Percentiles rank a stretch among this genome's conserved stretches.
These are phyloP conservation scores for Sitodiplosis mosellana DNA, from an alignment of 1,140 invertebrate species.

Conservation along the genomic window DNA sequence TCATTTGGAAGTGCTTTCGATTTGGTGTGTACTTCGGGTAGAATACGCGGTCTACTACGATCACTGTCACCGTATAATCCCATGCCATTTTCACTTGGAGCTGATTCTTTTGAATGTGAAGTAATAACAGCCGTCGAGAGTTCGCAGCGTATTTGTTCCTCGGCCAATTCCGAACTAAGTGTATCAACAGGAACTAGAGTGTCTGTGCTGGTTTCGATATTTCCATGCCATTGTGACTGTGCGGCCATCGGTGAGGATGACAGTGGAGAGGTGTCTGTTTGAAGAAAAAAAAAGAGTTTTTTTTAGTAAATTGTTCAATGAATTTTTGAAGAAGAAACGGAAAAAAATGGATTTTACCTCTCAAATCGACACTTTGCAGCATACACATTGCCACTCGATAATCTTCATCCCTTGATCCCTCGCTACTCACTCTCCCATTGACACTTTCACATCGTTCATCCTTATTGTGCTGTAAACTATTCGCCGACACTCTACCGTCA, in stretches of 20 bases:
- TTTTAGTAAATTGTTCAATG: background rate
- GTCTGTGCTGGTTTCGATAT: conserved; percentile 28
- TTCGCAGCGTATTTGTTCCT: background rate
- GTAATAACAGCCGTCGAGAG: no score
- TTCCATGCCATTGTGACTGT: conserved; percentile 11
- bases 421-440: background rate
- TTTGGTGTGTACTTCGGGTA: conserved; percentile 15
- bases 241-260: background rate
- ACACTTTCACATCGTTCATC: background rate
- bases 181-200: conserved; percentile 21
- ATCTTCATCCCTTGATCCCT: no score
- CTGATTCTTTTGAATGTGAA: no score
- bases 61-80: background rate
- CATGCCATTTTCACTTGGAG: no score
- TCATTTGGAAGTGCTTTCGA: conserved; percentile 1
- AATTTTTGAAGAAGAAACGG: background rate
- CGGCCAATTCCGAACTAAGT: background rate
- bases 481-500: background rate
- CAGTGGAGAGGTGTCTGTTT: background rate
- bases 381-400: background rate
- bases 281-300: background rate
- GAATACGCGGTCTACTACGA: conserved; percentile 1
- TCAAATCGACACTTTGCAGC: conserved; percentile 6
- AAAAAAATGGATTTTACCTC: conserved; percentile 2
- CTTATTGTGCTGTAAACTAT: background rate